phyloP scores from a whole-genome alignment of 1,140 invertebrate species.

The Conus betulinus region DNA sequence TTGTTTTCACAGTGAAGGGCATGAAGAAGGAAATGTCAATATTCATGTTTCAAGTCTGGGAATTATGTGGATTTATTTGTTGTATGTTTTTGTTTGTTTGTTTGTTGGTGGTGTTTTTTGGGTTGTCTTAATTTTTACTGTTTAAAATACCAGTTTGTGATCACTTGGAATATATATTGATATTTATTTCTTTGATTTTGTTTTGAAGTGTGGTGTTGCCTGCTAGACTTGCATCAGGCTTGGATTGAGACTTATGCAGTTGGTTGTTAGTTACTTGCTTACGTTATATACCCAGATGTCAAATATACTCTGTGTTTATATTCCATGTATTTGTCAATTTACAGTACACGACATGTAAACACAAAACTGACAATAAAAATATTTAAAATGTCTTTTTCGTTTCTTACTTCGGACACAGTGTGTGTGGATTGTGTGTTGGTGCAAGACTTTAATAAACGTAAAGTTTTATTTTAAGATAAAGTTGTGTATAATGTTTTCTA shows the following conservation, averaged over 20 bases:
- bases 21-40: no score
- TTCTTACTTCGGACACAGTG: no score
- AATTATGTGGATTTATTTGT: background rate
- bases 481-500: no score
- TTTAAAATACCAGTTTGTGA: background rate
- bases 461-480: no score
- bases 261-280: background rate
- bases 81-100: background rate
- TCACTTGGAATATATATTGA: constrained; percentile 12
- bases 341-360: constrained; percentile 27
- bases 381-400: no score
- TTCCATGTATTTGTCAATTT: constrained; percentile 43
- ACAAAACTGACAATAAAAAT: constrained; percentile 38
- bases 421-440: no score
- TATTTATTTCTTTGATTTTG: background rate
- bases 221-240: background rate
- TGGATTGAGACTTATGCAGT: background rate
- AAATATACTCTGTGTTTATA: constrained; percentile 38
- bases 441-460: no score
- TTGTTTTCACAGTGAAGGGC: no score
- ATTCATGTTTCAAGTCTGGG: no score
- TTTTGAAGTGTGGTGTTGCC: constrained; percentile 15
- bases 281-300: constrained; percentile 38
- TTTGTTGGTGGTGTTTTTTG: background rate
- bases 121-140: background rate